Evolutionary conservation across 2,797 vertebrate species (phyloP).

Genomic region (Synanceia verrucosa): DNA sequence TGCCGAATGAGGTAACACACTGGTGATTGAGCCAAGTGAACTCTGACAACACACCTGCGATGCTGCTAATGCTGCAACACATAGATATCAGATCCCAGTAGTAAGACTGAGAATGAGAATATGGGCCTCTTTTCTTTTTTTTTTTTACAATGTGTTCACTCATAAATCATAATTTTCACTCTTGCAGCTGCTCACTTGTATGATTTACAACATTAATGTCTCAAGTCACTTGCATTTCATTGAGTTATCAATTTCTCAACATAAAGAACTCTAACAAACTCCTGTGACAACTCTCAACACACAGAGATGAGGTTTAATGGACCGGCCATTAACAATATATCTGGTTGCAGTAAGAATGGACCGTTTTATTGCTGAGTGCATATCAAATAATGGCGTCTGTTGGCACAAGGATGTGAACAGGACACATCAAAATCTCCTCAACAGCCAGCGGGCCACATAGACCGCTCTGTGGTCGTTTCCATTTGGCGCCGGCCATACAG

Average conservation of each 20-base stretch:
- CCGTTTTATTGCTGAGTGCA: constrained; percentile 71
- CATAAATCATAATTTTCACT: constrained; percentile 65
- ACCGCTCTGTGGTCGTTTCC: constrained; percentile 30
- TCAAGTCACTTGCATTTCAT: constrained; percentile 67
- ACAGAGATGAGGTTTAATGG: constrained; percentile 61
- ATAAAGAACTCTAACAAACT: constrained; percentile 66
- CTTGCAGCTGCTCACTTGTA: constrained; percentile 76
- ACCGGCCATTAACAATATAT: constrained; percentile 81
- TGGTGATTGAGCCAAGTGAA: not conserved
- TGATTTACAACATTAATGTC: constrained; percentile 75
- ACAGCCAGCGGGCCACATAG: constrained; percentile 33
- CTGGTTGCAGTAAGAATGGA: constrained; percentile 73
- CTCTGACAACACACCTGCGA: not conserved
- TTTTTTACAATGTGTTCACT: constrained; percentile 52
- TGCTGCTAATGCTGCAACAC: accelerated
- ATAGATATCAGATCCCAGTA: not conserved
- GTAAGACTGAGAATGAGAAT: not conserved
- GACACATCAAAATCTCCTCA: constrained; percentile 47
- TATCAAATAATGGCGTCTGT: constrained; percentile 74
- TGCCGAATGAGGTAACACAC: too few species aligned
- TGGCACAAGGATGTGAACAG: constrained; percentile 58
- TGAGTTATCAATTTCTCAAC: constrained; percentile 77
- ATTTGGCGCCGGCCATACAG: constrained; percentile 71
- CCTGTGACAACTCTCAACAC: constrained; percentile 61
- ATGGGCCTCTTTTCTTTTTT: too few species aligned